A percentile compares a stretch with the other conserved stretches of the same genome.
Evolutionary conservation across 1,140 invertebrate genomes (phyloP).

Genomic region (Zophobas atratus): DNA sequence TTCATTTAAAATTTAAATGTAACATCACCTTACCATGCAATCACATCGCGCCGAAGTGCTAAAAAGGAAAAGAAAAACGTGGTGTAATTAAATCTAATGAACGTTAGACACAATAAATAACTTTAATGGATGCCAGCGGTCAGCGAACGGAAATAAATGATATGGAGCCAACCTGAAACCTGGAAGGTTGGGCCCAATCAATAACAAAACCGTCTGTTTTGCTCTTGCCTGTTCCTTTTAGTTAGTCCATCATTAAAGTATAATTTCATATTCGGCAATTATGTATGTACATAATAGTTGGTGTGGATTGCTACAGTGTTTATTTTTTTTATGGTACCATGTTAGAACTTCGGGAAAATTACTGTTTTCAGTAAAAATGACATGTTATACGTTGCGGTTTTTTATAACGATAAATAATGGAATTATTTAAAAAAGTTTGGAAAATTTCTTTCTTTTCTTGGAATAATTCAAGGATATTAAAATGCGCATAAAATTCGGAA

Average conservation of each 20-base stretch:
- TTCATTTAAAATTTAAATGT: conserved; percentile 11
- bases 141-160: conserved; percentile 36
- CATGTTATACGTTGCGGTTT: background rate
- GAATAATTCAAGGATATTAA: background rate
- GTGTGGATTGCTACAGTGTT: too few species aligned
- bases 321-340: background rate
- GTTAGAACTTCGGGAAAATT: background rate
- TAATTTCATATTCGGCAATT: background rate
- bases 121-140: conserved; percentile 31
- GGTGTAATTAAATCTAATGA: conserved; percentile 35
- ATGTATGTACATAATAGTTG: background rate
- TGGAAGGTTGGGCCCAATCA: conserved; percentile 20
- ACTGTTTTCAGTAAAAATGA: background rate
- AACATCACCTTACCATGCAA: background rate
- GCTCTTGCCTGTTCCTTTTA: background rate
- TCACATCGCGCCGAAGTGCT: background rate
- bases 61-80: conserved; percentile 23
- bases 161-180: conserved; percentile 22
- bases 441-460: background rate
- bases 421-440: background rate
- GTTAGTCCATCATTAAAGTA: conserved; percentile 3
- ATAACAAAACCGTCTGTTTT: conserved; percentile 18
- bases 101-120: conserved; percentile 42
- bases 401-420: background rate
- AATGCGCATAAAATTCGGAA: background rate